phyloP scores from a whole-genome alignment of 2,113 vertebrate species.

The Hippocampus comes region DNA sequence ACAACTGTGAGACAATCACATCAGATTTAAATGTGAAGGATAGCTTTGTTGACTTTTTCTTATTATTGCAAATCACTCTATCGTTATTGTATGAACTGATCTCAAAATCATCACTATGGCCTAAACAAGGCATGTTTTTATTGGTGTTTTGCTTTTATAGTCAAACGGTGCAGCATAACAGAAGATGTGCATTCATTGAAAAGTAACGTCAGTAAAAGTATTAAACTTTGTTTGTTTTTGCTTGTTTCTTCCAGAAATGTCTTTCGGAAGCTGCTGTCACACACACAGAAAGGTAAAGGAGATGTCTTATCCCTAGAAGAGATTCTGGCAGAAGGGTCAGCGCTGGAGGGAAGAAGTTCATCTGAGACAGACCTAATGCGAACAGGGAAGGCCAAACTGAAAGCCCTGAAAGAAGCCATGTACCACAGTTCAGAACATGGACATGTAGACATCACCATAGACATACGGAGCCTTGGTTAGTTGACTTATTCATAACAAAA shows the following conservation, averaged over 20 bases:
- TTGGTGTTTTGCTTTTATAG: not conserved
- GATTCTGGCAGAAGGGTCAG: constrained; percentile 92
- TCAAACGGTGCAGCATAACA: not conserved
- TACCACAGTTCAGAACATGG: constrained; percentile 95
- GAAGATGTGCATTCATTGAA: not conserved
- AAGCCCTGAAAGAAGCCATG: constrained; percentile 94
- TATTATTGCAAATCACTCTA: too few species aligned
- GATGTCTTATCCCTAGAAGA: constrained; percentile 95
- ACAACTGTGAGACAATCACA: not conserved
- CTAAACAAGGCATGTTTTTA: too few species aligned
- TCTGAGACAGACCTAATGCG: constrained; percentile 82
- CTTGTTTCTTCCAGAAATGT: constrained; percentile 79
- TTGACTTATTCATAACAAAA: not conserved
- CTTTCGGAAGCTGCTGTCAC: constrained; percentile 91
- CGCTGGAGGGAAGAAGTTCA: constrained; percentile 78
- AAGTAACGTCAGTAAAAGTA: not conserved
- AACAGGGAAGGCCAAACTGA: constrained; percentile 90
- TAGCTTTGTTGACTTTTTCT: too few species aligned
- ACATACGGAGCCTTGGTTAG: constrained; percentile 92
- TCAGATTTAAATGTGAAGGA: not conserved
- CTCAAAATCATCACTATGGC: too few species aligned
- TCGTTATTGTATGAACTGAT: too few species aligned
- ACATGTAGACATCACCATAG: constrained; percentile 94
- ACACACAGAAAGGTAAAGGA: constrained; percentile 89
- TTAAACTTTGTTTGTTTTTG: not conserved